A percentile compares a stretch with the other conserved stretches of the same genome.
phyloP scores from a whole-genome alignment of 1,140 invertebrate species.

The Trichonephila inaurata region DNA sequence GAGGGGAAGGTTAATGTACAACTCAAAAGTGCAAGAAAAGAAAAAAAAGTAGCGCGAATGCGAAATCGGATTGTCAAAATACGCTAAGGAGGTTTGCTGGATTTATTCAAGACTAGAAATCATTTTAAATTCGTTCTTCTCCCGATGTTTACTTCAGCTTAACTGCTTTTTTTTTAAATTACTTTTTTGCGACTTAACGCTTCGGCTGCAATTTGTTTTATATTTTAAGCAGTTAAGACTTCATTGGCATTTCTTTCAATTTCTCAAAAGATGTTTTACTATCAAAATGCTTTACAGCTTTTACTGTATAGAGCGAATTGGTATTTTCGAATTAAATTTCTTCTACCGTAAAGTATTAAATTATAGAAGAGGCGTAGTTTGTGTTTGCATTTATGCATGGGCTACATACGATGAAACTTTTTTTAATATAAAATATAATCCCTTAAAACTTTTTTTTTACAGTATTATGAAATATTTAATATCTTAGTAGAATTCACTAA shows the following conservation, averaged over 20 bases:
- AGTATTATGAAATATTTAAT: too few species aligned
- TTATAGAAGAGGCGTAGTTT: too few species aligned
- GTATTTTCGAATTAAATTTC: slow-evolving; percentile 9
- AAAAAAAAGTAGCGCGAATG: neutral
- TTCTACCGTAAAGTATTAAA: neutral
- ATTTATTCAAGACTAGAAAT: slow-evolving; percentile 32
- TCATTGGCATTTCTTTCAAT: neutral
- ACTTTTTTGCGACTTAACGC: slow-evolving; percentile 1
- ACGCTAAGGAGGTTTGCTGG: slow-evolving; percentile 36
- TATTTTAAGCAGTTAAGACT: neutral
- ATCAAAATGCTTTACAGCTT: neutral
- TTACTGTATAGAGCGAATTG: neutral
- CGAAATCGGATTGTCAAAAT: slow-evolving; percentile 43
- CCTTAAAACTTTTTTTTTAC: too few species aligned
- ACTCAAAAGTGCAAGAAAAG: neutral
- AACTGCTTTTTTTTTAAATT: neutral
- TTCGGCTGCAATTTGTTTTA: neutral
- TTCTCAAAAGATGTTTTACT: neutral
- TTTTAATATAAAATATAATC: too few species aligned
- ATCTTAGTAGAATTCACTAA: too few species aligned
- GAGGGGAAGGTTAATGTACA: neutral
- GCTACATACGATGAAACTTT: too few species aligned
- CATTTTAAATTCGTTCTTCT: slow-evolving; percentile 22
- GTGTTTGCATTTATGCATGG: too few species aligned
- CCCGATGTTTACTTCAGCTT: slow-evolving; percentile 1